Evolutionary conservation across 2,888 invertebrate genomes (phyloP), one percentile per base, ranked within the genome.

Genomic region (Subacronicta megacephala): DNA sequence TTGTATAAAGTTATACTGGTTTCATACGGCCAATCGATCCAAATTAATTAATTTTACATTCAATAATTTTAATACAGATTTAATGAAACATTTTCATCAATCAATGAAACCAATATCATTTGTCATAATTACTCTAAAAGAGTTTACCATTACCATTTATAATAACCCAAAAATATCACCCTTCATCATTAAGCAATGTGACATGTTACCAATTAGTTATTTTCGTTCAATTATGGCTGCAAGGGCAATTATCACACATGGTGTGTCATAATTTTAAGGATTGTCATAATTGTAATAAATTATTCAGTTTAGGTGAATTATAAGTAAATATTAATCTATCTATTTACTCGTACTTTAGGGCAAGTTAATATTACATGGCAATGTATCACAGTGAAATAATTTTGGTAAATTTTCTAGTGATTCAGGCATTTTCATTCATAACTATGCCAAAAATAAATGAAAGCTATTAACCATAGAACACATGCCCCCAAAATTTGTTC

Each of bases 121-220:
- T n/a, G 33, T 73, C 55, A 63, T 58, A 56, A 71, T 75, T 65
- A 75, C 38, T 40, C n/a, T 33, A 33, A 62, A 67, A 59, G 44
- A 49, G 51, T 54, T 51, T 7, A 49, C n/a, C 16, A 61, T 51
- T 7, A 49, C n/a, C 16, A 61, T 53, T 71, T 73, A 66, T 73
- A 73, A 44, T 16, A 35, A 40, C 55, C 59, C 20, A 62, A 73
- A 71, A n/a, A 73, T 75, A 71, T 44, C 55, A 44, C 54, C 56
- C 60, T 45, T 55, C 41, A 26, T 68, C 57, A 73, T 73, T 63
- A 67, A 57, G 26, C 46, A 45, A 31, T 45, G 16, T 29, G 53
- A 57, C 50, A 66, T 46, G 55, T 16, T 29, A 40, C 53, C 55
- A 67, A 74, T 67, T 70, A 64, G 71, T 67, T 75, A 75, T 76